phyloP scores from a whole-genome alignment of 2,797 vertebrate genomes.

The Gymnoscopelus braueri region DNA sequence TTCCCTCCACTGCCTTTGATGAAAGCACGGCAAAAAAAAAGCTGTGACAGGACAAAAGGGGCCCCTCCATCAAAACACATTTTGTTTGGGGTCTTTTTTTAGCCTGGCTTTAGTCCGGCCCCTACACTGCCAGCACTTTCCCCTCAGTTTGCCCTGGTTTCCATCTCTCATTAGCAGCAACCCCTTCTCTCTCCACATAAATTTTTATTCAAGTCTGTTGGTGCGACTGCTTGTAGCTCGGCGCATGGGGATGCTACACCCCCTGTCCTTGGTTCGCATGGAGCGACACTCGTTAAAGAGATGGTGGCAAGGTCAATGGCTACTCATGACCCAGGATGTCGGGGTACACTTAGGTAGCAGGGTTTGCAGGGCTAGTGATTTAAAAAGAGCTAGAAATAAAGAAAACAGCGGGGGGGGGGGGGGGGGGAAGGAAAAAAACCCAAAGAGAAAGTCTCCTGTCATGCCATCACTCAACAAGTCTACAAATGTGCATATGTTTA shows the following conservation, averaged over 20 bases:
- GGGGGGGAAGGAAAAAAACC: too few species aligned
- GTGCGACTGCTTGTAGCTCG: conserved; percentile 53
- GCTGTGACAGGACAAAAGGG: conserved; percentile 81
- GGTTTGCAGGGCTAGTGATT: too few species aligned
- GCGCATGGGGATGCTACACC: conserved; percentile 57
- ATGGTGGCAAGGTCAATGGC: conserved; percentile 75
- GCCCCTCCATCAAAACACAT: conserved; percentile 81
- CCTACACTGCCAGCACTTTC: conserved; percentile 61
- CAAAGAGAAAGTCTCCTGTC: too few species aligned
- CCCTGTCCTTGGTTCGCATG: conserved; percentile 61
- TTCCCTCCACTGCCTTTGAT: conserved; percentile 81
- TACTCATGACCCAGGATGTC: conserved; percentile 67
- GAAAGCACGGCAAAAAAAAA: conserved; percentile 78
- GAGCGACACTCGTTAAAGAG: conserved; percentile 47
- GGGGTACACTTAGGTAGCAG: conserved; percentile 48
- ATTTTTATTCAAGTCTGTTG: conserved; percentile 70
- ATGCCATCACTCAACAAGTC: too few species aligned
- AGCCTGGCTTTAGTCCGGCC: conserved; percentile 43
- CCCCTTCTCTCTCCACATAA: conserved; percentile 70
- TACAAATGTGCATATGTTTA: too few species aligned
- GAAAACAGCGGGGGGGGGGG: too few species aligned
- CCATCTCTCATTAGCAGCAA: conserved; percentile 71
- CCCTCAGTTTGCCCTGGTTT: conserved; percentile 54
- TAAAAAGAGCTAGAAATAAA: background rate
- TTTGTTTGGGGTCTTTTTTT: conserved; percentile 80